phyloP scores from a whole-genome alignment of 2,797 vertebrate genomes.

The Ctenopoma kingsleyae region DNA sequence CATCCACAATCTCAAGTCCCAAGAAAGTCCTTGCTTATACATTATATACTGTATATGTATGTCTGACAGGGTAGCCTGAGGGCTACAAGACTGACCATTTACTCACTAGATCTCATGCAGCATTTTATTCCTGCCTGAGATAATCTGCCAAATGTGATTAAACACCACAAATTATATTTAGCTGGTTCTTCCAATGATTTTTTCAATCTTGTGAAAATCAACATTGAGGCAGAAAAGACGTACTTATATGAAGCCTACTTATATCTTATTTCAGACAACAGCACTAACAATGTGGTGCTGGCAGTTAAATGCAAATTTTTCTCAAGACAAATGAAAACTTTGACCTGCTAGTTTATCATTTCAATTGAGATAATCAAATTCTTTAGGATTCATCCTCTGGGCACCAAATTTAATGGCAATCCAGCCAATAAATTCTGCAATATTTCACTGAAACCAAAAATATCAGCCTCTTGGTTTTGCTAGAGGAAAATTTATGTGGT shows the following conservation, averaged over 20 bases:
- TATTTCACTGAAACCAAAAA: neutral
- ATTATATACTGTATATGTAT: constrained; percentile 26
- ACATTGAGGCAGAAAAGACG: neutral
- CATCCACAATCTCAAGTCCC: constrained; percentile 26
- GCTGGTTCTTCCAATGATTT: neutral
- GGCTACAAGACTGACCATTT: constrained; percentile 63
- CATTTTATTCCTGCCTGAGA: neutral
- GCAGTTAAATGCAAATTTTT: too few relatives aligned
- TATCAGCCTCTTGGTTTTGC: neutral
- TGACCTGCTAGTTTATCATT: neutral
- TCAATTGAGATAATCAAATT: neutral
- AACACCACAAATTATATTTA: neutral
- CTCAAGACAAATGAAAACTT: too few relatives aligned
- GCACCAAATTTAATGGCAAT: neutral
- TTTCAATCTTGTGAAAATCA: neutral
- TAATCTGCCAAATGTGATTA: constrained; percentile 11
- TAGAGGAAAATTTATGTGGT: neutral
- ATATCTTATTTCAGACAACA: neutral
- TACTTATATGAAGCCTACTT: too few relatives aligned
- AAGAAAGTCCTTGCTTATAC: constrained; percentile 21
- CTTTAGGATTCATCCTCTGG: neutral
- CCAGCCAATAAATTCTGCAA: too few relatives aligned
- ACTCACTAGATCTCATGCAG: constrained; percentile 39
- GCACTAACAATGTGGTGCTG: neutral
- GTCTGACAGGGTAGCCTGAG: constrained; percentile 67